Evolutionary conservation across 2,113 vertebrate species (phyloP), one percentile per base, ranked within the genome.

Genomic region (Platichthys stellatus): DNA sequence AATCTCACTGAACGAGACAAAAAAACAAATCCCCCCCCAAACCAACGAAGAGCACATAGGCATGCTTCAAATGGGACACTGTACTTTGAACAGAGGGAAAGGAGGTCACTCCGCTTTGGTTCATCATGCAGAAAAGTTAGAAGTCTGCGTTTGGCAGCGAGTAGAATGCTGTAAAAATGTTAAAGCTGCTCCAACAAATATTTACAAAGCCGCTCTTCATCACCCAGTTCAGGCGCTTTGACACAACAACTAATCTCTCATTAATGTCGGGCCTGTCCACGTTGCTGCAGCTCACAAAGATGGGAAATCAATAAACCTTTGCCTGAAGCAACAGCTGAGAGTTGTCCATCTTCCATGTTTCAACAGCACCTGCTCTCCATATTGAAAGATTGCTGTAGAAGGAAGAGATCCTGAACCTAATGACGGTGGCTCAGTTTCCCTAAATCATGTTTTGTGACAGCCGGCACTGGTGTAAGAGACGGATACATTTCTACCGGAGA

Each of bases 231-330:
- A 54, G 67, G 53, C 28, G 13, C 76, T 81, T 83, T 84, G 82
- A 90, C 88, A 84, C n/a, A 86, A 81, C 79, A 75, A 78, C 60
- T 82, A 90, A 90, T 90, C 80, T 76, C 74, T 85, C 81, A 80
- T 86, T 91, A 90, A 88, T 85, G 72, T 82, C 53, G 74, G 54
- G 71, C 80, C 35, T 20, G 13, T 63, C 70, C 77, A 72, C 53
- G 49, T 38, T 18, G 67, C 82, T 68, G n/a, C 26, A 9, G 69
- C 76, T 80, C 78, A 62, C 45, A 65, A 24, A 66, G 72, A 84
- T 73, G 73, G 82, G 69, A 86, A 89, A 92, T 92, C 91, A 84
- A 89, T 92, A 65, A 24, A 21, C 12, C 38, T 86, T 59, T 40
- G 76, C 88, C 81, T 82, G 66, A 63, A 84, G 89, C 76, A 26